A percentile compares a stretch with the other conserved stretches of the same genome.
Conservation (phyloP, 1,140 invertebrate species). For the Drosophila virilis region DNA sequence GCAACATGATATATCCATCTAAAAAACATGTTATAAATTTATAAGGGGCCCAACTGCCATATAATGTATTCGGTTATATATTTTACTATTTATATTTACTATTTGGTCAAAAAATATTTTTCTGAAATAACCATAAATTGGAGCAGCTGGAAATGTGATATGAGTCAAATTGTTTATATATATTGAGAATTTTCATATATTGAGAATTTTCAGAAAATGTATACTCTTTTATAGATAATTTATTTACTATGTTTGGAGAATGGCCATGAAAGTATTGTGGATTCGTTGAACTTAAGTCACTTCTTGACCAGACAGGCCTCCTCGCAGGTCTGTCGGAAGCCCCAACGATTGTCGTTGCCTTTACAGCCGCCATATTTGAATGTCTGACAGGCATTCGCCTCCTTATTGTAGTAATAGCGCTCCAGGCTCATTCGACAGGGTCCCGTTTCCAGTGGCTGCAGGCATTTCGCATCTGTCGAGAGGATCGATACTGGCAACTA, state of each 20-base stretch:
- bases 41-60: too few species aligned
- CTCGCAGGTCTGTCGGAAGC: conserved; percentile 88
- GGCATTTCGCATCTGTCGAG: conserved; percentile 66
- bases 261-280: conserved; percentile 3
- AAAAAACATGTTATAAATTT: too few species aligned
- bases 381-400: conserved; percentile 75
- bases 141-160: too few species aligned
- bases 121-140: too few species aligned
- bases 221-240: background rate
- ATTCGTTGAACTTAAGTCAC: conserved; percentile 11
- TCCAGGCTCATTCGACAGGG: conserved; percentile 80
- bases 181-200: too few species aligned
- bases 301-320: conserved; percentile 85
- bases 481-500: background rate
- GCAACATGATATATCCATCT: too few species aligned
- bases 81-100: too few species aligned
- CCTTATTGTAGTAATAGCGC: conserved; percentile 73
- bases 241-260: conserved; percentile 14
- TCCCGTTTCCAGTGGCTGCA: conserved; percentile 68
- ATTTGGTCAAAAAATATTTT: too few species aligned
- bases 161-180: too few species aligned
- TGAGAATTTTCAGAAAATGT: too few species aligned
- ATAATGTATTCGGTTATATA: too few species aligned
- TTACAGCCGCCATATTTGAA: conserved; percentile 93
- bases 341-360: conserved; percentile 92